Evolutionary conservation across 2,888 invertebrate genomes (phyloP).

Genomic region (Gonocerus acuteangulatus): DNA sequence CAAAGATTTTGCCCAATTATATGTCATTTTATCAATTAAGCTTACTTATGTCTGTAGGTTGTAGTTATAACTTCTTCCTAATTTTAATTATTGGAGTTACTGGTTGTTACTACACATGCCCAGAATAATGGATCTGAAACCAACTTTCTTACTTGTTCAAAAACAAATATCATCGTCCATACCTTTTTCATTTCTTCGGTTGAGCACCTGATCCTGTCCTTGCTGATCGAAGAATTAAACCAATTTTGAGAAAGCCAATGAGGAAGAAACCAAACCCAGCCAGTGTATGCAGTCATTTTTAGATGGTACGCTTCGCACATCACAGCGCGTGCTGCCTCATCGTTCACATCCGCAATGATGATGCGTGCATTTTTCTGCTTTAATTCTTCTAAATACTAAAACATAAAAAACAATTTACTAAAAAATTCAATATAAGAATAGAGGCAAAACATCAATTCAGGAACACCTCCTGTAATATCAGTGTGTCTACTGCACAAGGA

Average conservation of each 20-base stretch:
- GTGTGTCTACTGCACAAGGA: no score
- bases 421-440: no score
- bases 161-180: background rate
- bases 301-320: constrained; percentile 72
- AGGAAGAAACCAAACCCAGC: constrained; percentile 82
- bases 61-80: no score
- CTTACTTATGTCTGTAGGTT: no score
- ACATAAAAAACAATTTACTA: background rate
- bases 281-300: constrained; percentile 60
- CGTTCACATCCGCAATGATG: constrained; percentile 72
- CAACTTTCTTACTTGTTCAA: no score
- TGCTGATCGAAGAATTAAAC: constrained; percentile 38
- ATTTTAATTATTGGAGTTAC: no score
- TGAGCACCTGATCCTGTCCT: constrained; percentile 50
- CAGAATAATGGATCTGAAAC: no score
- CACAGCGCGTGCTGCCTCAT: constrained; percentile 61
- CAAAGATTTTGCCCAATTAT: no score
- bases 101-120: no score
- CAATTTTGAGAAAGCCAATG: constrained; percentile 59
- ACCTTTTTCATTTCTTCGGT: constrained; percentile 52
- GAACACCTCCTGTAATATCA: no score
- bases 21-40: no score
- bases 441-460: no score
- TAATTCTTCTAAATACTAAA: constrained; percentile 56
- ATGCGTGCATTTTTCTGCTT: constrained; percentile 61